Conservation (phyloP, 1,140 invertebrate genomes). For the Tetramorium parvispinum region DNA sequence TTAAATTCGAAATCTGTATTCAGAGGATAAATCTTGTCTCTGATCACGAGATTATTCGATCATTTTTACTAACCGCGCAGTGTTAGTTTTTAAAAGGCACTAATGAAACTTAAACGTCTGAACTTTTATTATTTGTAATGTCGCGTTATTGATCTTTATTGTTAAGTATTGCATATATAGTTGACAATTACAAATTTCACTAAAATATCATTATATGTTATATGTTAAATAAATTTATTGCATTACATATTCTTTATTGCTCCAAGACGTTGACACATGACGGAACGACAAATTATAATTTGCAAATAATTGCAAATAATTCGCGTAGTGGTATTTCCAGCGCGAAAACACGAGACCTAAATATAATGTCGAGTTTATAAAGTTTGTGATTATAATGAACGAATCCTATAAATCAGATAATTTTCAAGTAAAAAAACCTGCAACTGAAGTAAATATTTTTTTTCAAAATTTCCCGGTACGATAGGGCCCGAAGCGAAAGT, state of each 20-base stretch:
- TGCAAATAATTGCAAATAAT: conserved; percentile 12
- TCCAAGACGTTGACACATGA: background rate
- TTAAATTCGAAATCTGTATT: conserved; percentile 49
- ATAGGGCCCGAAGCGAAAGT: conserved; percentile 53
- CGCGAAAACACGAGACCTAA: background rate
- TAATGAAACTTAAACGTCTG: conserved; percentile 20
- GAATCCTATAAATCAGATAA: conserved; percentile 32
- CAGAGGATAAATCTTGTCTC: conserved; percentile 41
- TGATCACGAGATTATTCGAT: conserved; percentile 7
- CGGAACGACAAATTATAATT: background rate
- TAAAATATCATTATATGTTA: conserved; percentile 12
- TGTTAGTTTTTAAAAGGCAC: background rate
- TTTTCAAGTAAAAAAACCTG: conserved; percentile 22
- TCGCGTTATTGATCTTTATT: background rate
- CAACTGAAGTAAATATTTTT: conserved; percentile 44
- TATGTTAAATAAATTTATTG: background rate
- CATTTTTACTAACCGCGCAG: background rate
- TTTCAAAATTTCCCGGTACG: conserved; percentile 51
- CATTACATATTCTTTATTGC: background rate
- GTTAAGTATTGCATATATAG: background rate
- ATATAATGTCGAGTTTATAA: background rate
- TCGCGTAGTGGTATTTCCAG: background rate
- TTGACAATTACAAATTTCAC: background rate
- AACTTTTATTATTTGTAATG: background rate
- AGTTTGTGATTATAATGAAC: conserved; percentile 44